Evolutionary conservation across 1,140 invertebrate genomes (phyloP), one percentile per base, ranked within the genome.

Genomic region (Drosophila kepulauana): DNA sequence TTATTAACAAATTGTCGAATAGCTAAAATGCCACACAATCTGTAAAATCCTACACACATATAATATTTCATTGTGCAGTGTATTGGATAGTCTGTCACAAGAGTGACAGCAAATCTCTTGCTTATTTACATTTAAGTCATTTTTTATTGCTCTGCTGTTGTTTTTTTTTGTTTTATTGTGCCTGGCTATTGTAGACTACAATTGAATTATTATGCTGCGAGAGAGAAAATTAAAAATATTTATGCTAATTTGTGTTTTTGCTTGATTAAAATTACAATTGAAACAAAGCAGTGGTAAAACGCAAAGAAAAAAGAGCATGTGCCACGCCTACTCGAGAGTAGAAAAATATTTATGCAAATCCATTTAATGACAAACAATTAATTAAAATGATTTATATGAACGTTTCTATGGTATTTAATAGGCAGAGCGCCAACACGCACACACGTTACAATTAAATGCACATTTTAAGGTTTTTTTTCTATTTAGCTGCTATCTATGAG

Each of bases 331-430:
- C 49, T 45, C 65, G 38, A 30, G 66, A 69, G 64, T 76, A 70
- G 33, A 67, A 84, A 87, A 88, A 82, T 84, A 75, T 82, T 88
- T 88, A 88, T 88, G 84, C 75, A 88, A 88, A 88, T 88, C 81
- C 77, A 89, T 88, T 88, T 73, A 88, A 84, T 84, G 85, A 89
- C 80, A 88, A 88, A 89, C 85, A 88, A 88, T 88, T 88, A 88
- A 88, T 88, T 88, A 89, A 85, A 82, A 82, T 90, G 76, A 90
- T 82, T 90, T 91, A 82, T 82, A 57, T 46, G 66, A 65, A 65
- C 59, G 73, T 80, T 87, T 66, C 72, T 75, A 78, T 78, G 68
- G 84, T 79, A 87, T 88, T 87, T 81, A 87, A 61, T 81, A 78
- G 72, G 33, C 46, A 79, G 58, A 62, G 68, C 70, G 20, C 20